phyloP scores from a whole-genome alignment of 1,140 invertebrate species.

The Heliconius congener region DNA sequence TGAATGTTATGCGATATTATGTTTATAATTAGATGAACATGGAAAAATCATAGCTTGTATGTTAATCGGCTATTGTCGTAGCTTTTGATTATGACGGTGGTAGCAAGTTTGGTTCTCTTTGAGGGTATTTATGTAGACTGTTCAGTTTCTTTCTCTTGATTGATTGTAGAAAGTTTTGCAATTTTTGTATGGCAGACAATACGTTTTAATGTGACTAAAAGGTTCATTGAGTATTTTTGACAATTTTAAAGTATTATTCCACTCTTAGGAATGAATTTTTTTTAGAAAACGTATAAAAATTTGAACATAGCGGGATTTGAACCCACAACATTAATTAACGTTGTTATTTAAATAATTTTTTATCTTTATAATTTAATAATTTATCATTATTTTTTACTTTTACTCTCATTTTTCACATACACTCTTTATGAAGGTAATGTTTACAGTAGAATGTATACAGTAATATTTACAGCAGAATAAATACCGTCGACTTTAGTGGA shows the following conservation, averaged over 20 bases:
- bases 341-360: too few relatives aligned
- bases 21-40: conserved; percentile 20
- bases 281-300: too few relatives aligned
- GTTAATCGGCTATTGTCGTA: not conserved
- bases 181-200: not conserved
- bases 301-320: too few relatives aligned
- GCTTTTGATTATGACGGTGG: not conserved
- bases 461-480: not conserved
- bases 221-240: too few relatives aligned
- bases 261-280: too few relatives aligned
- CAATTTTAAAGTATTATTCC: too few relatives aligned
- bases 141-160: not conserved
- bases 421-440: too few relatives aligned
- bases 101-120: not conserved
- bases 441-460: too few relatives aligned
- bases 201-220: too few relatives aligned
- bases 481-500: not conserved
- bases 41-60: not conserved
- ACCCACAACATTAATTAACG: too few relatives aligned
- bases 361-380: too few relatives aligned
- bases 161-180: not conserved
- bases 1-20: conserved; percentile 18
- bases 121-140: not conserved
- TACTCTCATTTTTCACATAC: not conserved
- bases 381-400: not conserved